Evolutionary conservation across 1,140 invertebrate genomes (phyloP), one percentile per base, ranked within the genome.

Genomic region (Neodiprion pinetum): DNA sequence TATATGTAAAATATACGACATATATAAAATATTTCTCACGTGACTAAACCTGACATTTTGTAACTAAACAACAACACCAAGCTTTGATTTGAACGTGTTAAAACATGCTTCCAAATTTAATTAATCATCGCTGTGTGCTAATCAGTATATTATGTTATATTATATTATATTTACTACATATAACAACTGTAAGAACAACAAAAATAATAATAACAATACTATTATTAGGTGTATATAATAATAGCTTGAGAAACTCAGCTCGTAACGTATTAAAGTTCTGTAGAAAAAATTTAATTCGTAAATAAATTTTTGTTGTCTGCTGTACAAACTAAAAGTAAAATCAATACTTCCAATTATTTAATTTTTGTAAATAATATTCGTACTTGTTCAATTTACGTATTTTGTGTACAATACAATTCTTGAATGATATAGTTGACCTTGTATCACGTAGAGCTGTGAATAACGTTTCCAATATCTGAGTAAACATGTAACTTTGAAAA

Each of bases 391-490:
- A 40, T 40, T 2, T 40, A 40, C 28, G 28, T 5, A 75, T 71
- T 50, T 72, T 74, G 49, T 74, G 72, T 68, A 70, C 67, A 73
- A 69, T 50, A 40, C 10, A 70, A 72, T 53, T 48, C 17, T 28
- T 73, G 73, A 72, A 73, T 67, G 73, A 40, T 72, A 48, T 72
- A 65, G 68, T 71, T 70, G 71, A 71, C 75, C 70, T 74, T 73
- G 5, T 40, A 40, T 40, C 28, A 40, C 28, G 28, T 40, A 40
- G 28, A 74, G 47, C 23, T 76, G 75, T 76, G 72, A 74, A 69
- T 76, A 74, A 77, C 74, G 67, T 14, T 67, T 3, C 5, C 5
- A 40, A 40, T 40, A 40, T 40, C 28, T 40, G 28, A 40, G 28
- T 40, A 40, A 40, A 40, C 5, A 40, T 40, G 28, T 40, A 40